Evolutionary conservation across 2,113 vertebrate genomes (phyloP), one percentile per base, ranked within the genome.

Genomic region (Chaetura pelagica): DNA sequence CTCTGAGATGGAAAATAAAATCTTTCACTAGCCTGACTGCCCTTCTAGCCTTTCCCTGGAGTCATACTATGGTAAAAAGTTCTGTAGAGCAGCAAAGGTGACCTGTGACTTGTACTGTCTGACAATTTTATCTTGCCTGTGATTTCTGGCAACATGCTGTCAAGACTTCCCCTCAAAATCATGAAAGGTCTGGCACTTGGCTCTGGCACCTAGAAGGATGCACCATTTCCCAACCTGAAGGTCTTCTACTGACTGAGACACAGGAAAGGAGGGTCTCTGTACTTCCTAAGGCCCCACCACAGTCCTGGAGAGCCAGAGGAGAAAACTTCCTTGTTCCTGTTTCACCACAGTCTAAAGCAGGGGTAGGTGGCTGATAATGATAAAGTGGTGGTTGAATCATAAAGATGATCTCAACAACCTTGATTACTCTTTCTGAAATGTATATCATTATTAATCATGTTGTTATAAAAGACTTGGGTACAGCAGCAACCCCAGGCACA

Each of bases 31-130:
- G 3, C 9, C 27, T 82, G 61, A 29, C 29, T 64, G 16, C 8
- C 30, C 7, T 66, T 44, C 20, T 61, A 15, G 11, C 46, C 35
- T 62, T 83, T 69, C 26, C 4, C 68, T 48, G 54, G 44, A 76
- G 49, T 12, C 35, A 57, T 35, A 35, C 15, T 16, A 12, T 30
- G 16, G 30, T 57, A n/a, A 0, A 0, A 81, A 58, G 23, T 22
- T 68, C 48, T 72, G 26, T 27, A 54, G 20, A 40, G 32, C 2
- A 1, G 14, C 57, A 77, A 63, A 78, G 32, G 5, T 72, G 38
- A 29, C 26, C 77, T 71, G 5, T 72, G 38, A 29, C 26, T 81
- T 71, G 22, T 10, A 54, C 20, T 32, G 8, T 48, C 58, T 82
- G 71, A 40, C 0, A 1, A 87, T 74, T 75, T n/a, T 55, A 46